A percentile compares a stretch with the other conserved stretches of the same genome.
Evolutionary conservation across 2,888 invertebrate genomes (phyloP).

Genomic region (Eilema depressum): DNA sequence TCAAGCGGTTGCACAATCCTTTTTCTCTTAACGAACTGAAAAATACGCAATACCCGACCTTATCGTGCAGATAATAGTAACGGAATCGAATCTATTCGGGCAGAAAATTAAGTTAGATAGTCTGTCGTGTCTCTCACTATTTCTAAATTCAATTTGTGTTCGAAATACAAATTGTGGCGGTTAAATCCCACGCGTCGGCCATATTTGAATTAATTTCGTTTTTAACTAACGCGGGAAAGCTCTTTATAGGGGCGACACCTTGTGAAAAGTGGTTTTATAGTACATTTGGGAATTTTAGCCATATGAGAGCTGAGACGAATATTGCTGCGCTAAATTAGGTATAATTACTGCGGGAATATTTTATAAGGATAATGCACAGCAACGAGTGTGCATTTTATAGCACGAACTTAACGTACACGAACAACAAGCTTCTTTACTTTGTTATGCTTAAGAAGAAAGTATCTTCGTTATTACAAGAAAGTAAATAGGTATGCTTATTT

Average conservation of each 20-base stretch:
- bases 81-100: constrained; percentile 53
- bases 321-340: constrained; percentile 49
- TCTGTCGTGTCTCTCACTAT: constrained; percentile 66
- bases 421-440: background rate
- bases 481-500: too few relatives aligned
- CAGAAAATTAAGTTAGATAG: constrained; percentile 65
- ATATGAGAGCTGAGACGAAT: constrained; percentile 46
- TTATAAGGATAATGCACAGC: constrained; percentile 35
- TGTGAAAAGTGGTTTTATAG: constrained; percentile 65
- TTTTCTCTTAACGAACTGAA: constrained; percentile 51
- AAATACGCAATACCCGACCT: constrained; percentile 54
- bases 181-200: constrained; percentile 71
- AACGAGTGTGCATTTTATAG: constrained; percentile 31
- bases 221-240: constrained; percentile 76
- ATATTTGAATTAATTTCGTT: constrained; percentile 79
- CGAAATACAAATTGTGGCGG: constrained; percentile 78
- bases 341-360: constrained; percentile 54
- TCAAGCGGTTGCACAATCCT: constrained; percentile 70
- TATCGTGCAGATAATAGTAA: constrained; percentile 55
- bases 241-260: constrained; percentile 65
- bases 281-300: constrained; percentile 57
- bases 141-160: constrained; percentile 79
- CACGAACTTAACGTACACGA: constrained; percentile 15
- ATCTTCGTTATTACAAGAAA: too few relatives aligned
- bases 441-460: background rate